Conservation (phyloP, 2,888 invertebrate genomes). For the Campoletis raptor region DNA sequence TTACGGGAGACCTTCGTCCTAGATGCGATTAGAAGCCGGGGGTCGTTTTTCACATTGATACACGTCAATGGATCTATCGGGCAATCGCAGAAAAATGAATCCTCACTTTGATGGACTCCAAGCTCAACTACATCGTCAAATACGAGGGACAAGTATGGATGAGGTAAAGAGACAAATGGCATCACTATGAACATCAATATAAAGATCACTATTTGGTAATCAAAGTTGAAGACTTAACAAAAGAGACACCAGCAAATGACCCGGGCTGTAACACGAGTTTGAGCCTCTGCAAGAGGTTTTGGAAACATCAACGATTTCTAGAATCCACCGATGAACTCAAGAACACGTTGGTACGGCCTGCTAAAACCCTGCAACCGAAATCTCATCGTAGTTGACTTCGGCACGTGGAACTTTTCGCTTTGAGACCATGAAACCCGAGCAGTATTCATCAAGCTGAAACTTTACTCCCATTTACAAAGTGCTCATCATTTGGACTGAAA, state of each 20-base stretch:
- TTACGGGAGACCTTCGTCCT: background rate
- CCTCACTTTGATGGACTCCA: background rate
- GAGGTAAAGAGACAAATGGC: background rate
- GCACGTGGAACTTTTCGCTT: slow-evolving; percentile 1
- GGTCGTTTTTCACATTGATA: slow-evolving; percentile 14
- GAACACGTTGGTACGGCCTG: background rate
- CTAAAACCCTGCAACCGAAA: background rate
- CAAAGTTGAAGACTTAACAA: background rate
- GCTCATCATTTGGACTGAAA: background rate
- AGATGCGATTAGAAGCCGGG: background rate
- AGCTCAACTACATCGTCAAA: background rate
- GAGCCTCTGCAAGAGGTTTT: background rate
- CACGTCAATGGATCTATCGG: background rate
- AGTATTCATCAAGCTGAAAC: background rate
- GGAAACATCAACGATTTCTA: background rate
- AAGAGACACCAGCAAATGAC: background rate
- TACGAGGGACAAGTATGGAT: background rate
- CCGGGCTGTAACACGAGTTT: background rate
- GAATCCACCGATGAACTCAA: background rate
- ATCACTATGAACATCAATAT: background rate
- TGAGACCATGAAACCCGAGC: background rate
- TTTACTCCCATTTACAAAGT: background rate
- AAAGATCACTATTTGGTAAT: background rate
- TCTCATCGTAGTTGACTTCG: background rate
- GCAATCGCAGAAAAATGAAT: background rate